Percentiles rank a stretch among this genome's conserved stretches.
Evolutionary conservation across 2,888 invertebrate species (phyloP).

Genomic region (Watsonalla cultraria): DNA sequence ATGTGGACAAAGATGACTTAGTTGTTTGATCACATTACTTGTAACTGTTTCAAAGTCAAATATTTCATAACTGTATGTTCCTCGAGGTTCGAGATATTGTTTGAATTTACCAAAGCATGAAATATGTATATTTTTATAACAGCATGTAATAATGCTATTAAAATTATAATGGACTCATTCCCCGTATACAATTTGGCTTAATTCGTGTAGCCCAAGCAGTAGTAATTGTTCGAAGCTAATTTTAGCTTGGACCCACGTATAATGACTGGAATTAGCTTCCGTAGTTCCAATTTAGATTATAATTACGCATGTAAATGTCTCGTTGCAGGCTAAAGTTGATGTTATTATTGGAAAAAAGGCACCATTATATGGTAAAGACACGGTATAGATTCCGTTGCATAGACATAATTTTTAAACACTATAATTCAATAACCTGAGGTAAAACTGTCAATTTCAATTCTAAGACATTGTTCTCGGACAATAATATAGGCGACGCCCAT

Average conservation of each 20-base stretch:
- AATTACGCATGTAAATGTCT: no score
- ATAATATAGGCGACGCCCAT: conserved; percentile 50
- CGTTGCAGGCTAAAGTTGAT: no score
- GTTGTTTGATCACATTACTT: neutral
- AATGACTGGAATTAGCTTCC: no score
- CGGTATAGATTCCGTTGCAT: neutral
- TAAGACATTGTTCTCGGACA: conserved; percentile 32
- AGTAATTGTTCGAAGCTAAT: neutral
- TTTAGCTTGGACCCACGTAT: no score
- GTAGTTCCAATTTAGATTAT: no score
- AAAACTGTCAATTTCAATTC: conserved; percentile 20
- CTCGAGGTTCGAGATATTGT: neutral
- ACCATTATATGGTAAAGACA: neutral
- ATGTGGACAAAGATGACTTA: neutral
- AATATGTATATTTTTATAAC: neutral
- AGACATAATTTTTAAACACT: neutral
- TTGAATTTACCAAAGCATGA: neutral
- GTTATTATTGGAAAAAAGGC: no score
- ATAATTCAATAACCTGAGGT: neutral
- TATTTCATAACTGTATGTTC: neutral
- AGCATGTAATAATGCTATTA: neutral
- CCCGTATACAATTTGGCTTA: neutral
- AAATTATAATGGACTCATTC: neutral
- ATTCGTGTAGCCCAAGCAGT: neutral
- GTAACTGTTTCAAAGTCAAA: neutral